Evolutionary conservation across 2,113 vertebrate genomes (phyloP).

Genomic region (Psittacus erithacus): DNA sequence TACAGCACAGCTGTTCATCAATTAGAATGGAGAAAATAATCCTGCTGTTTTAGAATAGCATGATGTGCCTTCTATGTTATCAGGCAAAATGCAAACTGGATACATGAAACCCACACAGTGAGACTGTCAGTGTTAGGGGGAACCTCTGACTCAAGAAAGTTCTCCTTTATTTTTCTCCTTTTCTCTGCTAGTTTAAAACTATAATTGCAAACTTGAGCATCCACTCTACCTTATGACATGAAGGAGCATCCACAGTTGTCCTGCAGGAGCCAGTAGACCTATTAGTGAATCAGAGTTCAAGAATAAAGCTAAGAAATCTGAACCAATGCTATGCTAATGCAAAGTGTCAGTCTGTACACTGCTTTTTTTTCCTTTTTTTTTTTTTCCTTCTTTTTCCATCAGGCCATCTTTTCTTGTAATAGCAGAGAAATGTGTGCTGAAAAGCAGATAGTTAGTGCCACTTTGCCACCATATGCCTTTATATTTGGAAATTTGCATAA

Average conservation of each 20-base stretch:
- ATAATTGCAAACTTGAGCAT: constrained; percentile 37
- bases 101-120: constrained; percentile 51
- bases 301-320: constrained; percentile 27
- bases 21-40: constrained; percentile 67
- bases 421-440: constrained; percentile 59
- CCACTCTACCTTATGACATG: constrained; percentile 16
- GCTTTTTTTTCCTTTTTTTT: not conserved
- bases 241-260: constrained; percentile 8
- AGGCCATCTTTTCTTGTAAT: constrained; percentile 51
- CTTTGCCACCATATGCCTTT: constrained; percentile 73
- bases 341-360: not conserved
- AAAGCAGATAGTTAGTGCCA: constrained; percentile 73
- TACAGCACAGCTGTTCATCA: constrained; percentile 75
- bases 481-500: constrained; percentile 74
- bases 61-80: constrained; percentile 49
- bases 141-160: constrained; percentile 8
- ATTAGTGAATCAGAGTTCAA: constrained; percentile 41
- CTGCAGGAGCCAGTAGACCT: constrained; percentile 22
- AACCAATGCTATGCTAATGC: constrained; percentile 2
- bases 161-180: constrained; percentile 1
- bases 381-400: not conserved
- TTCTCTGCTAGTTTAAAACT: constrained; percentile 11
- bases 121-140: not conserved
- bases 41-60: constrained; percentile 65
- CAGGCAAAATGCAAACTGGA: constrained; percentile 66